Evolutionary conservation across 2,113 vertebrate species (phyloP), one percentile per base, ranked within the genome.

Genomic region (Scolopax mira): DNA sequence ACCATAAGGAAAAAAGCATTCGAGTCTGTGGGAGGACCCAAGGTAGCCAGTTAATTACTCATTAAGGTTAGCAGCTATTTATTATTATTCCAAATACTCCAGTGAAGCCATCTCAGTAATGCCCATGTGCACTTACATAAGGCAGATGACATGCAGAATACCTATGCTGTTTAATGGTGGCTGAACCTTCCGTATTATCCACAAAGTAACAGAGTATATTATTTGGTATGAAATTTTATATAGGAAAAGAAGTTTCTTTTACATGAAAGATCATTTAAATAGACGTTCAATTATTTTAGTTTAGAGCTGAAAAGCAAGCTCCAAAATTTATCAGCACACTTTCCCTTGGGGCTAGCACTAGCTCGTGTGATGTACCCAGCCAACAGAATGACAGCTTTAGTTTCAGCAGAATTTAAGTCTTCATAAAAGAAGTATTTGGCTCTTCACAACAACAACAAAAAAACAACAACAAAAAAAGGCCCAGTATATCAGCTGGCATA

Each of bases 1-100:
- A 96, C 89, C 97, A 92, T n/a, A 97, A 96, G 97, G 96, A 91
- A 96, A 96, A 95, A 97, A 89, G 84, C 85, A 96, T 91, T 93
- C 74, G 55, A 97, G 88, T 81, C 72, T 90, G 90, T 91, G 89
- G 95, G 95, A 94, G 92, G 86, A 77, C 71, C 66, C 85, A 96
- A 96, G 93, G 90, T 84, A 88, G 86, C 70, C 90, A 95, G 87
- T 80, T 97, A 96, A 96, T 96, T 89, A 96, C 86, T 94, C 93
- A 91, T 92, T 94, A 94, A 93, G 67, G 72, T 88, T 89, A 96
- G 73, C 28, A 96, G 84, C 65, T 88, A 83, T 93, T 92, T 91
- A 94, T 94, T 89, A 88, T 85, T 79, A 71, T 90, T 88, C 66
- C 46, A 91, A 87, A 90, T 61, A 75, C 72, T 92, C 52, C 52